Evolutionary conservation across 2,797 vertebrate genomes (phyloP), one percentile per base, ranked within the genome.

Genomic region (Brotula barbata): DNA sequence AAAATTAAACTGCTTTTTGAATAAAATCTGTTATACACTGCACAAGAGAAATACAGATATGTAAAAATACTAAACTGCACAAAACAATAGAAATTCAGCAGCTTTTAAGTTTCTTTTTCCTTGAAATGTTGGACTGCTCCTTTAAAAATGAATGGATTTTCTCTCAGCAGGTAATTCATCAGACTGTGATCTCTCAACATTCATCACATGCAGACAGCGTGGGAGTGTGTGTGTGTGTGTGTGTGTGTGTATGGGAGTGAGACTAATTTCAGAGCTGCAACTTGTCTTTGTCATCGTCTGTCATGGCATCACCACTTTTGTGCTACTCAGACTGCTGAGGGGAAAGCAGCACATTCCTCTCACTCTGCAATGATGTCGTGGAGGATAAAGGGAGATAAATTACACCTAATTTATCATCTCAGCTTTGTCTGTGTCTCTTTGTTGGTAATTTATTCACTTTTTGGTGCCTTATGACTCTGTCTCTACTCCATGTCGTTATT

Each of bases 331-430:
- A 20, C 58, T 45, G 62, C 58, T 13, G 28, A 19, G 42, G 20
- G n/a, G 20, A 39, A 25, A 42, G 9, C 41, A 6, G 28, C 56
- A 28, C 58, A 21, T 49, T 14, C 25, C 21, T 21, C 39, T 45
- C 52, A 25, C 43, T n/a, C 50, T 37, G 23, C 4, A 51, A 40
- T 36, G 58, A 66, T 46, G 72, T 74, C 80, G 49, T 6, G n/a
- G 60, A 47, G 40, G 49, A 82, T 22, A 72, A 81, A 81, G 28
- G 64, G 68, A 88, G 88, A 90, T 68, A 64, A 84, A 89, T 80
- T 15, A 39, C 54, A 14, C 45, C 41, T 64, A 76, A 67, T 80
- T 50, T 2, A 28, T 85, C 83, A 79, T 75, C 68, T 36, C n/a
- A 69, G 58, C 41, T 49, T 12, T 62, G 6, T 57, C 41, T 49